These are phyloP conservation scores for Limenitis camilla DNA, from an alignment of 2,888 invertebrate species.

Conservation along the genomic window DNA sequence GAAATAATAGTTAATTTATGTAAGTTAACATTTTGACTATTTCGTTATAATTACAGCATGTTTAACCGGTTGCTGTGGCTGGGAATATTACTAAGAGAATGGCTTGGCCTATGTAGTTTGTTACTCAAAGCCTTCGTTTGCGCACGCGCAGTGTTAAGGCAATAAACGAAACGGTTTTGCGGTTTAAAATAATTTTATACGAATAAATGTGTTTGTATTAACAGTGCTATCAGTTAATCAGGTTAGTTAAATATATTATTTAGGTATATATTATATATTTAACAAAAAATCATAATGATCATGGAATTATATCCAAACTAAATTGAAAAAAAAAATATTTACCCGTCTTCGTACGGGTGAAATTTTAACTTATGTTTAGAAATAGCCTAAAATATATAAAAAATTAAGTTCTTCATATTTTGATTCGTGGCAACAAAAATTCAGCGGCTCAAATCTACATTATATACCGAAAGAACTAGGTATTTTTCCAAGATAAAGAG, in stretches of 20 bases:
- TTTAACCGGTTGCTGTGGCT: slow-evolving; percentile 30
- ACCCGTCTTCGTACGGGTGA: too few relatives aligned
- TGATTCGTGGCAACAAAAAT: too few relatives aligned
- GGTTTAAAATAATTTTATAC: slow-evolving; percentile 1
- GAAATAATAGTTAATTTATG: neutral
- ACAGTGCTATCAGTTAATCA: slow-evolving; percentile 8
- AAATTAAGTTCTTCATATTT: too few relatives aligned
- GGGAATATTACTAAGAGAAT: slow-evolving; percentile 28
- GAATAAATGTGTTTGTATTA: slow-evolving; percentile 11
- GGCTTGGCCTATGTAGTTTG: slow-evolving; percentile 30
- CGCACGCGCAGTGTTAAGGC: slow-evolving; percentile 26
- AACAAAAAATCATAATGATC: too few relatives aligned
- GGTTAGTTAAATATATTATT: slow-evolving; percentile 3
- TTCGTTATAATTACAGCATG: slow-evolving; percentile 13
- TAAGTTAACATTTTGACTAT: neutral
- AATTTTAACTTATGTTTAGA: too few relatives aligned
- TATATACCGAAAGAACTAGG: too few relatives aligned
- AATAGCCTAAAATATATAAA: too few relatives aligned
- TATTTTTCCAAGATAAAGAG: too few relatives aligned
- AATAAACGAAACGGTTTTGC: neutral
- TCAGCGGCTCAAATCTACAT: too few relatives aligned
- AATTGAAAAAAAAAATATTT: too few relatives aligned
- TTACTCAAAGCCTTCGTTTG: slow-evolving; percentile 27
- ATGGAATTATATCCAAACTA: too few relatives aligned
- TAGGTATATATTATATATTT: neutral